Evolutionary conservation across 2,113 vertebrate genomes (phyloP).

Genomic region (Tragelaphus strepsiceros): DNA sequence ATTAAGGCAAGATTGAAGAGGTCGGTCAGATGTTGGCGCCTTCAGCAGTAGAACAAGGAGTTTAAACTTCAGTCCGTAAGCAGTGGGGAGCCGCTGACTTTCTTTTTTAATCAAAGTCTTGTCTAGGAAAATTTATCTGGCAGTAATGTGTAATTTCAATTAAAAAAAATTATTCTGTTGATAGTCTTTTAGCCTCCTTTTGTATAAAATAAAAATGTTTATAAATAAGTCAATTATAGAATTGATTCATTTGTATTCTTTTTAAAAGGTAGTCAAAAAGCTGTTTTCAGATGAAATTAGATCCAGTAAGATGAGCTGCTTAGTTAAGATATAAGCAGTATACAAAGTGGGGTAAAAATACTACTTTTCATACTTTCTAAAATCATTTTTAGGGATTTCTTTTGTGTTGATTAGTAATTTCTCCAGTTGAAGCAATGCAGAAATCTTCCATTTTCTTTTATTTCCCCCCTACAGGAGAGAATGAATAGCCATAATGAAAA

Average conservation of each 20-base stretch:
- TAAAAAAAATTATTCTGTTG: background rate
- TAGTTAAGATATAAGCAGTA: background rate
- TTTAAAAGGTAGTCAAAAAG: constrained; percentile 35
- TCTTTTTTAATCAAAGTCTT: constrained; percentile 12
- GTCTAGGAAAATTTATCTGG: constrained; percentile 26
- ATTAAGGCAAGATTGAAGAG: constrained; percentile 29
- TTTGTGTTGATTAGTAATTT: background rate
- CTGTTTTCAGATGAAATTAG: background rate
- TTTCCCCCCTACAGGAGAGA: background rate
- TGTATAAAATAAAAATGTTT: constrained; percentile 38
- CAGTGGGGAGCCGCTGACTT: background rate
- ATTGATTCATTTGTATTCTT: constrained; percentile 4
- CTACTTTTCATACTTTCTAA: background rate
- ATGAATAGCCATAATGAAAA: constrained; percentile 6
- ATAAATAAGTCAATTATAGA: constrained; percentile 31
- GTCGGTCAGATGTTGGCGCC: background rate
- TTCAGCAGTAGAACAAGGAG: background rate
- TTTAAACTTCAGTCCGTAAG: background rate
- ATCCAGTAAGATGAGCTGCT: background rate
- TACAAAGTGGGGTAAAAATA: background rate
- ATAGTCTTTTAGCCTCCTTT: background rate
- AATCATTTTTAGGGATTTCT: background rate
- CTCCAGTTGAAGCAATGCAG: background rate
- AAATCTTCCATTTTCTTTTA: background rate
- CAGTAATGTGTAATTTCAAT: background rate